Percentiles rank a stretch among this genome's conserved stretches.
Conservation (phyloP, 2,113 vertebrate genomes). For the Lutjanus erythropterus region DNA sequence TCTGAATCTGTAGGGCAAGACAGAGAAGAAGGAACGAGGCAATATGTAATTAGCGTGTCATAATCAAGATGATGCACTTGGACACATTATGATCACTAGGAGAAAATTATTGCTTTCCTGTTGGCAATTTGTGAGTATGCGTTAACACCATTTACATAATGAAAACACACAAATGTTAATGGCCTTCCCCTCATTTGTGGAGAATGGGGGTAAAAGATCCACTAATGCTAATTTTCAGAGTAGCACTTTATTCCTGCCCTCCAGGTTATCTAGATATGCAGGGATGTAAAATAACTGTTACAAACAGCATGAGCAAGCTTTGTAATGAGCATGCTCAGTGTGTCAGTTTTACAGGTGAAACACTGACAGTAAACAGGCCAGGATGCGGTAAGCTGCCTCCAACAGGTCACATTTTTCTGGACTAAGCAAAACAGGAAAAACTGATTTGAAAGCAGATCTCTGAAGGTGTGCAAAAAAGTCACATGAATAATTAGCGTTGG, state of each 20-base stretch:
- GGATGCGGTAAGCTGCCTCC: neutral
- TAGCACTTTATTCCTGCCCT: conserved; percentile 92
- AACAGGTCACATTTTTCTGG: neutral
- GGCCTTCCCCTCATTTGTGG: conserved; percentile 97
- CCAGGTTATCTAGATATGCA: conserved; percentile 93
- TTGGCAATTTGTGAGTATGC: conserved; percentile 99
- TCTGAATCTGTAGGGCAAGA: conserved; percentile 95
- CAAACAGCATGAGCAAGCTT: conserved; percentile 48
- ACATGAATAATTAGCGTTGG: neutral
- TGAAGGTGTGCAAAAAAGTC: neutral
- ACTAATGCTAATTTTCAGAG: conserved; percentile 92
- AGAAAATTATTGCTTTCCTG: conserved; percentile 99
- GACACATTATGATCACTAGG: conserved; percentile 99
- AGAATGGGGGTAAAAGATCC: conserved; percentile 93
- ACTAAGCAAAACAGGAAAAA: neutral
- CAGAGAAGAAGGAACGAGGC: conserved; percentile 85
- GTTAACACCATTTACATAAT: conserved; percentile 99
- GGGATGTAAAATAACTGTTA: conserved; percentile 83
- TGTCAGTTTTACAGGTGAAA: conserved; percentile 42
- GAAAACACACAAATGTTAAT: conserved; percentile 99
- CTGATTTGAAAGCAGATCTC: neutral
- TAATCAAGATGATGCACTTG: conserved; percentile 99
- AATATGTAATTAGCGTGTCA: conserved; percentile 99
- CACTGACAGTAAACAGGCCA: neutral
- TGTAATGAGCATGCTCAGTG: conserved; percentile 20